Evolutionary conservation across 2,888 invertebrate species (phyloP).

Genomic region (Caenorhabditis panamensis): DNA sequence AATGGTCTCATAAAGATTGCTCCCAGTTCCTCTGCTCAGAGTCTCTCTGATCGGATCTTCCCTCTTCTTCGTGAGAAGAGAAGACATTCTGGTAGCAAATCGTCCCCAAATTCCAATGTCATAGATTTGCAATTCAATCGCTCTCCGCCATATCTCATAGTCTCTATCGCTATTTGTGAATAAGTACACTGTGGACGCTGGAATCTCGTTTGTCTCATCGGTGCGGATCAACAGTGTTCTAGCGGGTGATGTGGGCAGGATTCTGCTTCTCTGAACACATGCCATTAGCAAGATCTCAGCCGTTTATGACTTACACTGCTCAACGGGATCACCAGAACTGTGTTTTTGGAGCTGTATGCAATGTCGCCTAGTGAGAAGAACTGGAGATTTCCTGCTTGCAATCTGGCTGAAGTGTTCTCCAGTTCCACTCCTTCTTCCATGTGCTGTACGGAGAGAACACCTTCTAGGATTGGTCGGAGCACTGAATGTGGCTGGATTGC

Average conservation of each 20-base stretch:
- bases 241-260: conserved; percentile 56
- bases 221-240: conserved; percentile 59
- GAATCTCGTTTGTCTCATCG: conserved; percentile 55
- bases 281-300: too few species aligned
- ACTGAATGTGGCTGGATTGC: conserved; percentile 70
- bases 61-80: conserved; percentile 64
- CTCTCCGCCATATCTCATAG: conserved; percentile 66
- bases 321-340: conserved; percentile 61
- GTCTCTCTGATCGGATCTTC: conserved; percentile 69
- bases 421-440: conserved; percentile 56
- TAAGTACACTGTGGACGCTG: conserved; percentile 59
- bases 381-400: conserved; percentile 67
- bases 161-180: conserved; percentile 58
- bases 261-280: conserved; percentile 60
- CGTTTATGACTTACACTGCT: conserved; percentile 61
- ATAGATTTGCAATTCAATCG: conserved; percentile 66
- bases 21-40: conserved; percentile 65
- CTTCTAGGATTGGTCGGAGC: conserved; percentile 66
- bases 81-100: conserved; percentile 63
- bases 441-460: conserved; percentile 65
- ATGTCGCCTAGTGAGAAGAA: conserved; percentile 64
- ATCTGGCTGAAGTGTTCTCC: conserved; percentile 57
- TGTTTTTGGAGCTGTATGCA: conserved; percentile 55
- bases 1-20: conserved; percentile 70
- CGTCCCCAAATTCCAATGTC: conserved; percentile 71